Conservation (phyloP, 2,797 vertebrate species). For the Meriones psammophilus region DNA sequence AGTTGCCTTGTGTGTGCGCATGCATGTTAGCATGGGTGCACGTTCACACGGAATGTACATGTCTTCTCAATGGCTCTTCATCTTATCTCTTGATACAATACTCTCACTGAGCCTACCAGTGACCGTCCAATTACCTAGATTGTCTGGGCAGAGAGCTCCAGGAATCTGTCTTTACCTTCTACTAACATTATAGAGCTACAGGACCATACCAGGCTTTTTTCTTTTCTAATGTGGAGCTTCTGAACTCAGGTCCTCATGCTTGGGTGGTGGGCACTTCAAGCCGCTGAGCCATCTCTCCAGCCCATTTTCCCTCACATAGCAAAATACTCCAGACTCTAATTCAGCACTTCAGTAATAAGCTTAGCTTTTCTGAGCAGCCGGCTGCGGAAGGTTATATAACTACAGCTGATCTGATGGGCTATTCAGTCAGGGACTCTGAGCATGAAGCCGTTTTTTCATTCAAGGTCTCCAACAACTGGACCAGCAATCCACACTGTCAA, state of each 20-base stretch:
- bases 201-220: background rate
- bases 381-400: conserved; percentile 98
- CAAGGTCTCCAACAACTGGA: conserved; percentile 96
- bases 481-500: conserved; percentile 97
- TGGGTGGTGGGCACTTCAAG: background rate
- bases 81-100: background rate
- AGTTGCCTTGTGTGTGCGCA: conserved; percentile 92
- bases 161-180: background rate
- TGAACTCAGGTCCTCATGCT: background rate
- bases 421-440: conserved; percentile 98
- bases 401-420: conserved; percentile 97
- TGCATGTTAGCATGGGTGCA: background rate
- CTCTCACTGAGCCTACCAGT: background rate
- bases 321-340: conserved; percentile 98
- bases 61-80: background rate
- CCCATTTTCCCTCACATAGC: conserved; percentile 90
- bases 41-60: too few relatives aligned
- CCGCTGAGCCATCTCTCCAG: background rate
- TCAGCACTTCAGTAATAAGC: conserved; percentile 98
- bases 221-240: background rate
- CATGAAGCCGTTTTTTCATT: conserved; percentile 96
- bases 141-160: too few relatives aligned
- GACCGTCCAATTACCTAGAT: background rate
- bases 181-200: background rate
- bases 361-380: conserved; percentile 99